Percentiles rank a stretch among this genome's conserved stretches.
Conservation (phyloP, 2,113 vertebrate genomes). For the Semnornis frantzii region DNA sequence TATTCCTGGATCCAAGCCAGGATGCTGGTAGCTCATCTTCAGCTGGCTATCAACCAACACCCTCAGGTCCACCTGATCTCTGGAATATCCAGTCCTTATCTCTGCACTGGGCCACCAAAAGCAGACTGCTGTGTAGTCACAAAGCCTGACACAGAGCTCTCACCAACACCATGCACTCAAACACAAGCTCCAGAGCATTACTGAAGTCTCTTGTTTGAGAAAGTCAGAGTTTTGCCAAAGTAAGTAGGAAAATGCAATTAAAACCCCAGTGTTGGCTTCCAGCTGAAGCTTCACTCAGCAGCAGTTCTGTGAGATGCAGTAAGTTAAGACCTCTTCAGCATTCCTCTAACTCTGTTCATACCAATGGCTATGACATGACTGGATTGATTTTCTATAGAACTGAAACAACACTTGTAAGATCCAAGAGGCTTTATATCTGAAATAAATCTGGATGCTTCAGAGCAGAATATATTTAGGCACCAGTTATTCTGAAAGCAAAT, state of each 20-base stretch:
- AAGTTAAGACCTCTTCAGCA: background rate
- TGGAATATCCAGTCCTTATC: background rate
- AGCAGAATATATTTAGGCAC: background rate
- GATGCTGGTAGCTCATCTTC: too few relatives aligned
- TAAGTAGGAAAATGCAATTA: background rate
- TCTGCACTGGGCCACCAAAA: background rate
- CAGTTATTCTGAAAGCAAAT: constrained; percentile 3
- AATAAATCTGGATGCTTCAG: background rate
- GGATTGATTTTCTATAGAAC: background rate
- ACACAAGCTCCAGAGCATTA: background rate
- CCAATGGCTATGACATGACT: background rate
- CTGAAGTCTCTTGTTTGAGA: background rate
- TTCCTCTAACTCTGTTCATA: background rate
- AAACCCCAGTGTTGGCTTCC: background rate
- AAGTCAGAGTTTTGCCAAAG: background rate
- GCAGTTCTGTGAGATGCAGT: background rate
- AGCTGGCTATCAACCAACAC: too few relatives aligned
- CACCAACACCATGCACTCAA: background rate
- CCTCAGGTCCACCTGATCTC: background rate
- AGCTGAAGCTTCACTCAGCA: background rate
- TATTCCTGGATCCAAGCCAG: too few relatives aligned
- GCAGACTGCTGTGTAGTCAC: background rate
- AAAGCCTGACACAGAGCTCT: background rate
- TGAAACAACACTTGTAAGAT: background rate
- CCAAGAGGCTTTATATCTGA: background rate